Percentiles rank a stretch among this genome's conserved stretches.
Conservation (phyloP, 1,140 invertebrate genomes). For the Heliconius congener region DNA sequence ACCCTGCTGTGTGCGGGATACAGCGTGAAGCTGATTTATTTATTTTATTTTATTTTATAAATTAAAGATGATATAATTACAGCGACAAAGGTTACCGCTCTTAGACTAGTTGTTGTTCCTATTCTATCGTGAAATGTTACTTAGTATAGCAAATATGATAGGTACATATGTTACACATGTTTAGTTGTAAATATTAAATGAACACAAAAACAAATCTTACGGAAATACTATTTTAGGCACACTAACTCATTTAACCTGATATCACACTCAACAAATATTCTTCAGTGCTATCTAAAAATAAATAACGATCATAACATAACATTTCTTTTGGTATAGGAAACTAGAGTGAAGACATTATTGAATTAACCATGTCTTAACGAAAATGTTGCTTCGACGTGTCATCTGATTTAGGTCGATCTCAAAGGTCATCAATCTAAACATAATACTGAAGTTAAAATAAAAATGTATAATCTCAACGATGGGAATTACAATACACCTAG, state of each 20-base stretch:
- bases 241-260: conserved; percentile 48
- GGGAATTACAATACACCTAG: conserved; percentile 64
- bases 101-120: conserved; percentile 71
- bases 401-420: conserved; percentile 47
- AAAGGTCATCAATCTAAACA: conserved; percentile 53
- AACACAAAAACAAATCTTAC: conserved; percentile 62
- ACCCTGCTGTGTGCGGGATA: too few relatives aligned
- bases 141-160: conserved; percentile 59
- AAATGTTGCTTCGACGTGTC: conserved; percentile 43
- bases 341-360: conserved; percentile 66
- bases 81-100: conserved; percentile 56
- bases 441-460: conserved; percentile 70
- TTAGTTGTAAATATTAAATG: conserved; percentile 54
- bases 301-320: conserved; percentile 75
- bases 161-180: conserved; percentile 54
- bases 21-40: too few relatives aligned
- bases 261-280: conserved; percentile 73
- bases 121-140: conserved; percentile 69
- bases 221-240: conserved; percentile 48
- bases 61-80: conserved; percentile 47
- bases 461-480: conserved; percentile 74
- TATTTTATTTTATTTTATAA: background rate
- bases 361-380: conserved; percentile 45
- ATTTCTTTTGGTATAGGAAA: conserved; percentile 78
- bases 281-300: conserved; percentile 71